These are phyloP conservation scores for Oxyteleia sp. DNA, from an alignment of 2,888 invertebrate species.

Conservation along the genomic window DNA sequence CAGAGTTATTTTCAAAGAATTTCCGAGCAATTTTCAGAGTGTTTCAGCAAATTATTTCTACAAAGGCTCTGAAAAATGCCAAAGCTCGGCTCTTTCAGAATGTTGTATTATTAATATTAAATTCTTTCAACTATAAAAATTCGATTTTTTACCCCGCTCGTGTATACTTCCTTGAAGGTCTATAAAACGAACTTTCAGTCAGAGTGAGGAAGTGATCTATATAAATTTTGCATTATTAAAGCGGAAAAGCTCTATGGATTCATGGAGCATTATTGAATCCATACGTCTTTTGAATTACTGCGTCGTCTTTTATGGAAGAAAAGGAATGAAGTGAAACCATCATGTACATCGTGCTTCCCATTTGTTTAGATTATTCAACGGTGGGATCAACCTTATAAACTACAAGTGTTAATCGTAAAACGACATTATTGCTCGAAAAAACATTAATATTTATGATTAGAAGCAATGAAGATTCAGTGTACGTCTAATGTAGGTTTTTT, in stretches of 20 bases:
- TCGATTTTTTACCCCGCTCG: conserved; percentile 10
- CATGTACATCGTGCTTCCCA: background rate
- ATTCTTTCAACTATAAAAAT: conserved; percentile 45
- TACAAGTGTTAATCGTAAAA: conserved; percentile 6
- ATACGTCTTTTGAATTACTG: conserved; percentile 63
- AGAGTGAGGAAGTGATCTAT: conserved; percentile 54
- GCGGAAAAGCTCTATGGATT: conserved; percentile 50
- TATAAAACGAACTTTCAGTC: conserved; percentile 49
- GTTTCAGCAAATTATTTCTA: too few species aligned
- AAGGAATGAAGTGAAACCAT: conserved; percentile 35
- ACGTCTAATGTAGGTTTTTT: too few species aligned
- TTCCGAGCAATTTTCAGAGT: too few species aligned
- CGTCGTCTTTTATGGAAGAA: conserved; percentile 34
- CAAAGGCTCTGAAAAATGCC: conserved; percentile 41
- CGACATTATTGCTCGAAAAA: background rate
- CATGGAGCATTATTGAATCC: conserved; percentile 67
- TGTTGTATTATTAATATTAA: conserved; percentile 37
- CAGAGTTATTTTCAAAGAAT: too few species aligned
- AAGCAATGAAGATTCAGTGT: too few species aligned
- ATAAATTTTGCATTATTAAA: conserved; percentile 71
- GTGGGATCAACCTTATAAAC: background rate
- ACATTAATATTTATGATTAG: background rate
- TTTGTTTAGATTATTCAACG: conserved; percentile 29
- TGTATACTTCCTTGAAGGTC: conserved; percentile 42
- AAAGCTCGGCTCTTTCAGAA: background rate